Conservation (phyloP, 2,888 invertebrate genomes). For the Thera obeliscata region DNA sequence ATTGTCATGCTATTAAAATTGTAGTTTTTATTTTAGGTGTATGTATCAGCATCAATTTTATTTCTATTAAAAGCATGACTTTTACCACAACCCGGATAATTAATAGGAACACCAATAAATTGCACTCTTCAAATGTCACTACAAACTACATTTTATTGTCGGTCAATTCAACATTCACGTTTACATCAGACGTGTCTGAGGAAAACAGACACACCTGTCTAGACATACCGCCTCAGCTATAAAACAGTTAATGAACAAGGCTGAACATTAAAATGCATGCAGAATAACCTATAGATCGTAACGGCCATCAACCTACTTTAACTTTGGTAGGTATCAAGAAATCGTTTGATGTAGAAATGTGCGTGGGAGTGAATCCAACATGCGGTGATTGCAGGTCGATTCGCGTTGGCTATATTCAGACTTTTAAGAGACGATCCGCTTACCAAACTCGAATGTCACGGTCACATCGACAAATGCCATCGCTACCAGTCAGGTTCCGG, state of each 20-base stretch:
- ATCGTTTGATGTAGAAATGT: slow-evolving; percentile 28
- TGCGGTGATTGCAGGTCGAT: slow-evolving; percentile 17
- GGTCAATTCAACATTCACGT: slow-evolving; percentile 64
- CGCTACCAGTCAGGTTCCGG: slow-evolving; percentile 39
- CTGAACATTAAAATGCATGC: slow-evolving; percentile 50
- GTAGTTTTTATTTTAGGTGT: background rate
- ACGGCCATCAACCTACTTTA: slow-evolving; percentile 37
- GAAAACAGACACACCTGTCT: slow-evolving; percentile 54
- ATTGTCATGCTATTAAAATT: too few relatives aligned
- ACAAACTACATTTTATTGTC: slow-evolving; percentile 60
- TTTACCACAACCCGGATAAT: slow-evolving; percentile 15
- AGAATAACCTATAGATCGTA: slow-evolving; percentile 38
- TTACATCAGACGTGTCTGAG: slow-evolving; percentile 48
- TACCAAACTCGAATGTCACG: slow-evolving; percentile 34
- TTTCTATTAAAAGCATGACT: slow-evolving; percentile 3
- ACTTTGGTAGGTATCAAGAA: slow-evolving; percentile 29
- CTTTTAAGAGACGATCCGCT: slow-evolving; percentile 24
- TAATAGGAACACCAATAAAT: slow-evolving; percentile 20
- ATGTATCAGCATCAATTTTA: background rate
- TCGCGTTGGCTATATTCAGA: slow-evolving; percentile 8
- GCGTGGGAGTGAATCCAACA: slow-evolving; percentile 30
- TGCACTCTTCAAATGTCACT: slow-evolving; percentile 45
- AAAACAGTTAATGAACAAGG: slow-evolving; percentile 51
- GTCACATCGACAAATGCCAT: slow-evolving; percentile 34
- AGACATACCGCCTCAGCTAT: slow-evolving; percentile 45